Evolutionary conservation across 2,797 vertebrate genomes (phyloP).

Genomic region (Darevskia nairensis): DNA sequence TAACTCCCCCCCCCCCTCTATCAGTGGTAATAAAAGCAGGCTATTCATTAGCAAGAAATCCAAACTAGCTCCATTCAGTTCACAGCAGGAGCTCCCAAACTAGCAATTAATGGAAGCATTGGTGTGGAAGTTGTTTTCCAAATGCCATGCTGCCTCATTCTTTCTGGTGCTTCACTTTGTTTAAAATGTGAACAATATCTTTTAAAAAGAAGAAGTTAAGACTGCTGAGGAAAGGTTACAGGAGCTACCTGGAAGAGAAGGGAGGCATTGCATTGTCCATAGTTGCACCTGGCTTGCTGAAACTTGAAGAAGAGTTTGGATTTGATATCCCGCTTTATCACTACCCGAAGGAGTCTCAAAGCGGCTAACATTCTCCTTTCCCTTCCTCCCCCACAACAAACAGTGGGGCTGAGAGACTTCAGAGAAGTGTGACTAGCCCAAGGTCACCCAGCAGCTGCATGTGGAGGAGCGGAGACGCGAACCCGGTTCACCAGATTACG

Average conservation of each 20-base stretch:
- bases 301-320: too few relatives aligned
- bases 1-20: not conserved
- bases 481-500: too few relatives aligned
- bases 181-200: slow-evolving; percentile 46
- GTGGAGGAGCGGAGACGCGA: too few relatives aligned
- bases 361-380: too few relatives aligned
- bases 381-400: too few relatives aligned
- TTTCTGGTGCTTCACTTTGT: slow-evolving; percentile 24
- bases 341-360: too few relatives aligned
- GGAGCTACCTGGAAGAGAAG: not conserved
- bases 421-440: too few relatives aligned
- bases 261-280: not conserved
- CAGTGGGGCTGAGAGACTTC: too few relatives aligned
- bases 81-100: slow-evolving; percentile 68
- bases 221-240: not conserved
- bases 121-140: slow-evolving; percentile 60
- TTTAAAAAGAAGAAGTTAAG: not conserved
- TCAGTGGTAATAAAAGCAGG: slow-evolving; percentile 59
- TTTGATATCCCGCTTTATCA: too few relatives aligned
- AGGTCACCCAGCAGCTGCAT: too few relatives aligned
- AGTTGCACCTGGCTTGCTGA: not conserved
- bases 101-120: slow-evolving; percentile 68
- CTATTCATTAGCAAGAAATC: slow-evolving; percentile 72
- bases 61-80: slow-evolving; percentile 62
- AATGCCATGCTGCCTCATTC: slow-evolving; percentile 51